Evolutionary conservation across 2,888 invertebrate species (phyloP).

Genomic region (Agrotis clavis): DNA sequence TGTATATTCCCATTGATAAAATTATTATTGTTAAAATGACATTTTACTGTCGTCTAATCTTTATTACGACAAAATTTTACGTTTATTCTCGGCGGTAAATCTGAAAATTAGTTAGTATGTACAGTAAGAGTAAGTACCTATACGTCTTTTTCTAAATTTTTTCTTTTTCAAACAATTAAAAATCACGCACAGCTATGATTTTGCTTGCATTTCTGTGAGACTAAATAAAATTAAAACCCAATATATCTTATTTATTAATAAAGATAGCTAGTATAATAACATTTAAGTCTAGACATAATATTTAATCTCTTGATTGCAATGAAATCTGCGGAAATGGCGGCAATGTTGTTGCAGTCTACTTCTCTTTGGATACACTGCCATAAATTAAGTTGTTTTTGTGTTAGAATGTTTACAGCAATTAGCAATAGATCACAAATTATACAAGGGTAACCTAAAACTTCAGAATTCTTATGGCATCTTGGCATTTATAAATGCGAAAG

Average conservation of each 20-base stretch:
- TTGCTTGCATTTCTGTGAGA: background rate
- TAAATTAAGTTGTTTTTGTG: conserved; percentile 22
- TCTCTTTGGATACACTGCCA: conserved; percentile 32
- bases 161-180: too few relatives aligned
- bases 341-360: conserved; percentile 32
- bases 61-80: too few relatives aligned
- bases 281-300: background rate
- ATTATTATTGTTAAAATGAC: too few relatives aligned
- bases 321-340: conserved; percentile 26
- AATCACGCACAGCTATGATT: too few relatives aligned
- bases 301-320: conserved; percentile 19
- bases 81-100: too few relatives aligned
- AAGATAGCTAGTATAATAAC: background rate
- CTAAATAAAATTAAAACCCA: background rate
- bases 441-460: too few relatives aligned
- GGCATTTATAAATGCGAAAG: too few relatives aligned
- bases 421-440: background rate
- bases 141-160: too few relatives aligned
- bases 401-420: conserved; percentile 3
- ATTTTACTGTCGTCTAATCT: too few relatives aligned
- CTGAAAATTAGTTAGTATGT: too few relatives aligned
- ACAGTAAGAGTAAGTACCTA: too few relatives aligned
- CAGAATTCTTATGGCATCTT: too few relatives aligned
- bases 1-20: background rate
- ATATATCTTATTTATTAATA: background rate